A percentile compares a stretch with the other conserved stretches of the same genome.
Conservation (phyloP, 2,888 invertebrate species). For the Artemia sinica region DNA sequence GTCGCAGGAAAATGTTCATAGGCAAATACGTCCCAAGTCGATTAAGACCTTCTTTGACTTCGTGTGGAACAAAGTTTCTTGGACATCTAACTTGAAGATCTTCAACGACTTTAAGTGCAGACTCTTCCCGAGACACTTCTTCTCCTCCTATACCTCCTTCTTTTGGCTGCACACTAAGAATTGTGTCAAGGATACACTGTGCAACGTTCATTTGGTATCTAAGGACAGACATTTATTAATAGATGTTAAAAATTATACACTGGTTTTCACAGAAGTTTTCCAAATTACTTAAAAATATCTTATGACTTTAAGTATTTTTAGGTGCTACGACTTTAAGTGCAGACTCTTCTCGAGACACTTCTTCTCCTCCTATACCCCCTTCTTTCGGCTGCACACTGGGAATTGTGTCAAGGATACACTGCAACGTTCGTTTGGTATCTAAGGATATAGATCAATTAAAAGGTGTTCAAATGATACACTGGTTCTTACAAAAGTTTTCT, state of each 20-base stretch:
- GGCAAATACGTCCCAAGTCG: constrained; percentile 83
- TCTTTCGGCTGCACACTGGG: constrained; percentile 94
- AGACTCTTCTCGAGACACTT: constrained; percentile 61
- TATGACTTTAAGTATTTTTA: no score
- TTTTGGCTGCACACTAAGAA: constrained; percentile 90
- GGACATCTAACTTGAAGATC: constrained; percentile 82
- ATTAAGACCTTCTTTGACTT: constrained; percentile 51
- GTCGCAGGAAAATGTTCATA: constrained; percentile 80
- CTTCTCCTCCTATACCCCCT: constrained; percentile 74
- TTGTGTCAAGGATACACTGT: constrained; percentile 78
- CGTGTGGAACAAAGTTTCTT: constrained; percentile 51
- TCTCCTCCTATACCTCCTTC: constrained; percentile 85
- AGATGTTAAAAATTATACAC: not conserved
- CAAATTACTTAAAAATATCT: no score
- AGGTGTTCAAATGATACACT: not conserved
- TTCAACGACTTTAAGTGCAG: constrained; percentile 75
- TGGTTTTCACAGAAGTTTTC: no score
- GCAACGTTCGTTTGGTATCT: constrained; percentile 87
- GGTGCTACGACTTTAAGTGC: constrained; percentile 76
- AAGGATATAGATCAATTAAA: constrained; percentile 19
- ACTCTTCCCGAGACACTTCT: constrained; percentile 57
- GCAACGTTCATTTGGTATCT: constrained; percentile 87
- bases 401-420: constrained; percentile 79
- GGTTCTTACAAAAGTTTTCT: no score
- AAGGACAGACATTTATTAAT: constrained; percentile 20